A percentile compares a stretch with the other conserved stretches of the same genome.
These are phyloP conservation scores for Procavia capensis DNA, from an alignment of 2,113 vertebrate species.

Conservation along the genomic window DNA sequence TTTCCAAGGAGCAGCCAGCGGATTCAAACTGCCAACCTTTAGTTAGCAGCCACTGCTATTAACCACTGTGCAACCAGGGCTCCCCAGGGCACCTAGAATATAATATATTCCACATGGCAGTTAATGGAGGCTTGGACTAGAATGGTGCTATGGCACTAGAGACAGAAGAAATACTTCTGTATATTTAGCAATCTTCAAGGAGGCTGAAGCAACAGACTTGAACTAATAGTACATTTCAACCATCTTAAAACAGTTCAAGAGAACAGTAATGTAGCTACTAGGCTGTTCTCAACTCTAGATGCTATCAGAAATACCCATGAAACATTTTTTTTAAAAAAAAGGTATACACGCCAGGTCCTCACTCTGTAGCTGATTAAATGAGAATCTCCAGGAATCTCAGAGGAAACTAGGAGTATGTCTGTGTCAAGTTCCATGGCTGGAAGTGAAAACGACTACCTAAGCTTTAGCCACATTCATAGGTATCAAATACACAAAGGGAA, in stretches of 20 bases:
- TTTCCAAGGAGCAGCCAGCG: no score
- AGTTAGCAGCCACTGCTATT: no score
- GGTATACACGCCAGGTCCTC: neutral
- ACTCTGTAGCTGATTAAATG: neutral
- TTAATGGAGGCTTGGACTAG: neutral
- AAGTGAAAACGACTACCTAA: neutral
- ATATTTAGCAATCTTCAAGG: neutral
- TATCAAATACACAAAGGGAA: neutral
- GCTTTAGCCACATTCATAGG: neutral
- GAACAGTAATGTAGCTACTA: neutral
- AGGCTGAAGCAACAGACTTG: neutral
- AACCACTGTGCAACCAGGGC: no score
- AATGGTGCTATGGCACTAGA: neutral
- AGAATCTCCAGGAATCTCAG: neutral
- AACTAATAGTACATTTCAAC: neutral
- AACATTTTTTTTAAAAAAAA: neutral
- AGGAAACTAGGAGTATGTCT: neutral
- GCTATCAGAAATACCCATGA: neutral
- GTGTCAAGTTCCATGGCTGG: neutral
- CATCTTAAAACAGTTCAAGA: neutral
- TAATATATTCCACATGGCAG: neutral
- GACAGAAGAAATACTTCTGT: constrained; percentile 24
- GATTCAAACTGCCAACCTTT: no score
- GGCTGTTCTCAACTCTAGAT: neutral
- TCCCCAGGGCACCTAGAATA: neutral